A percentile compares a stretch with the other conserved stretches of the same genome.
phyloP scores from a whole-genome alignment of 2,888 invertebrate species.

The Pheosia gnoma region DNA sequence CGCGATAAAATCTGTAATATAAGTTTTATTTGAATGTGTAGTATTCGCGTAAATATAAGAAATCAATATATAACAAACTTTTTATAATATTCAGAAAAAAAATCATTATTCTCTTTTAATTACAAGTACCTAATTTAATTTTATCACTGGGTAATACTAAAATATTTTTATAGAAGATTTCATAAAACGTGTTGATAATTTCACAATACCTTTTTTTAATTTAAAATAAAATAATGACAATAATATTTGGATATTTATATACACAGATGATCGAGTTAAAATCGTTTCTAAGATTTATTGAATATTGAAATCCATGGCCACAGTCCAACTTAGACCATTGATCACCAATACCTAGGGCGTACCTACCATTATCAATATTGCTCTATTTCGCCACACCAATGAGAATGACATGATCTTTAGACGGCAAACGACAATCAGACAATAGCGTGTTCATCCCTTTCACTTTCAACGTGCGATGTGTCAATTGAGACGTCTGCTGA shows the following conservation, averaged over 20 bases:
- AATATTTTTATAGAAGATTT: too few species aligned
- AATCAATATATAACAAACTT: too few species aligned
- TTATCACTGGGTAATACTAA: too few species aligned
- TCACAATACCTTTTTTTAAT: too few species aligned
- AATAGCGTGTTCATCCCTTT: conserved; percentile 73
- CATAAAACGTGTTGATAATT: too few species aligned
- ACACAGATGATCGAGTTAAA: neutral
- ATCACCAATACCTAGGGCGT: conserved; percentile 41
- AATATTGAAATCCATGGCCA: conserved; percentile 1
- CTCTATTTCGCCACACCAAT: conserved; percentile 67
- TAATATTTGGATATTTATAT: too few species aligned
- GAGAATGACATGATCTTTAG: conserved; percentile 80
- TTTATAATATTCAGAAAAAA: too few species aligned
- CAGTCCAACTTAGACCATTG: conserved; percentile 19
- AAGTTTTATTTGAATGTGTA: too few species aligned
- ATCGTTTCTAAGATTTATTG: neutral
- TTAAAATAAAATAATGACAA: neutral
- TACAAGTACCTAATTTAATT: too few species aligned
- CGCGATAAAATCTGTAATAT: too few species aligned
- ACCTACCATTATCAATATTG: conserved; percentile 50
- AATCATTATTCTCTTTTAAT: too few species aligned
- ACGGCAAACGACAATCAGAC: conserved; percentile 62
- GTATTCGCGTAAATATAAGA: too few species aligned
- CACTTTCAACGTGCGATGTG: conserved; percentile 67
- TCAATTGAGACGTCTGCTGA: conserved; percentile 64